These are phyloP conservation scores for Orchesella cincta DNA, from an alignment of 1,140 invertebrate genomes.

Conservation along the genomic window DNA sequence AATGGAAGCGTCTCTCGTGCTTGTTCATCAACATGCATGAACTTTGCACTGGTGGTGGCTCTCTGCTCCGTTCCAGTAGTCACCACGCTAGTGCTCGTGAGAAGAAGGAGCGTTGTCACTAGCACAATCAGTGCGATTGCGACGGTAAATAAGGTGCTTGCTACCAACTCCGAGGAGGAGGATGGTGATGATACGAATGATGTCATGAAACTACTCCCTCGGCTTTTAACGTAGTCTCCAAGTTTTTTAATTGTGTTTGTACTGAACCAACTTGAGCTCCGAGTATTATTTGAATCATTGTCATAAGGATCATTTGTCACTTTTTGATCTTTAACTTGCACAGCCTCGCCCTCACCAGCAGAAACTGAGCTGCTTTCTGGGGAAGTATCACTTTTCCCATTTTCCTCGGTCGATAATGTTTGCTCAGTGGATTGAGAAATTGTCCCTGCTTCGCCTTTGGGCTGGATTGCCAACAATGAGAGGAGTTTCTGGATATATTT, in stretches of 20 bases:
- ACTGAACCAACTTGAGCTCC: neutral
- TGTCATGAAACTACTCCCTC: neutral
- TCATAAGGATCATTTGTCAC: neutral
- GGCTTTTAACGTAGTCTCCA: neutral
- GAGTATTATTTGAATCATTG: neutral
- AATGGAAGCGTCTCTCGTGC: neutral
- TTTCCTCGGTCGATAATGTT: neutral
- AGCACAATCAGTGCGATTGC: neutral
- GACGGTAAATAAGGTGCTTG: neutral
- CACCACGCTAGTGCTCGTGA: neutral
- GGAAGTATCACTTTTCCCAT: neutral
- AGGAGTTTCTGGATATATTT: neutral
- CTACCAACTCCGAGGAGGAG: neutral
- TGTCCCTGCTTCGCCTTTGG: neutral
- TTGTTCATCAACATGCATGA: neutral
- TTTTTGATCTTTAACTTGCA: neutral
- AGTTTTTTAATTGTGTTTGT: neutral
- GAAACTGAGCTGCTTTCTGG: neutral
- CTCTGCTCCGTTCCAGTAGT: neutral
- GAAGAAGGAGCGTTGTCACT: neutral
- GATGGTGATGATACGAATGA: constrained; percentile 5
- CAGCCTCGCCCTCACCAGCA: neutral
- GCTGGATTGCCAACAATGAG: neutral
- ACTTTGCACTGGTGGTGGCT: too few species aligned
- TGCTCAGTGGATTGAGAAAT: neutral